phyloP scores from a whole-genome alignment of 1,140 invertebrate genomes.

The Hylaeus volcanicus region DNA sequence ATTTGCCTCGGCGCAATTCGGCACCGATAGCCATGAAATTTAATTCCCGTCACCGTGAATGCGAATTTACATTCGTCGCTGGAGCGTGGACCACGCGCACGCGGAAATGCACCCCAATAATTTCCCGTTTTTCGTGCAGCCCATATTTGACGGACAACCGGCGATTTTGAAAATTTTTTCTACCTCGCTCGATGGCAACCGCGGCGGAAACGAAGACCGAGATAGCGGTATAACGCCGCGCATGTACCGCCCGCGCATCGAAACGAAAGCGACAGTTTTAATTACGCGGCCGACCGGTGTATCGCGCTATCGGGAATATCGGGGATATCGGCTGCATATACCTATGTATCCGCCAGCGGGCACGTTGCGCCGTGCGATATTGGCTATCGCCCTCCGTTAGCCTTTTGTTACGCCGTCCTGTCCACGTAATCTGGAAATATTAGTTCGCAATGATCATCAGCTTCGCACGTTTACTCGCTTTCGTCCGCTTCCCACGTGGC shows the following conservation, averaged over 20 bases:
- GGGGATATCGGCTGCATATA: conserved; percentile 61
- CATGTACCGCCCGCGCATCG: conserved; percentile 13
- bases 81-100: not conserved
- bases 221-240: conserved; percentile 26
- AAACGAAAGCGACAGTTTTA: conserved; percentile 71
- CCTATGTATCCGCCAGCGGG: conserved; percentile 49
- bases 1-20: conserved; percentile 17
- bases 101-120: conserved; percentile 33
- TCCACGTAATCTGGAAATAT: conserved; percentile 68
- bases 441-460: conserved; percentile 53
- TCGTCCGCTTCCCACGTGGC: not conserved
- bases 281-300: conserved; percentile 59
- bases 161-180: conserved; percentile 43
- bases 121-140: conserved; percentile 35
- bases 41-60: conserved; percentile 25
- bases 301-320: conserved; percentile 58
- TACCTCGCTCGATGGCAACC: conserved; percentile 27
- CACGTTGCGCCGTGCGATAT: conserved; percentile 57
- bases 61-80: conserved; percentile 22
- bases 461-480: not conserved
- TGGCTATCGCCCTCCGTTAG: conserved; percentile 60
- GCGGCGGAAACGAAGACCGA: conserved; percentile 47
- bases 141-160: conserved; percentile 27
- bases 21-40: conserved; percentile 38
- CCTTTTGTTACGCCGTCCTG: conserved; percentile 33